These are phyloP conservation scores for Triops cancriformis DNA, from an alignment of 1,140 invertebrate genomes.

Conservation along the genomic window DNA sequence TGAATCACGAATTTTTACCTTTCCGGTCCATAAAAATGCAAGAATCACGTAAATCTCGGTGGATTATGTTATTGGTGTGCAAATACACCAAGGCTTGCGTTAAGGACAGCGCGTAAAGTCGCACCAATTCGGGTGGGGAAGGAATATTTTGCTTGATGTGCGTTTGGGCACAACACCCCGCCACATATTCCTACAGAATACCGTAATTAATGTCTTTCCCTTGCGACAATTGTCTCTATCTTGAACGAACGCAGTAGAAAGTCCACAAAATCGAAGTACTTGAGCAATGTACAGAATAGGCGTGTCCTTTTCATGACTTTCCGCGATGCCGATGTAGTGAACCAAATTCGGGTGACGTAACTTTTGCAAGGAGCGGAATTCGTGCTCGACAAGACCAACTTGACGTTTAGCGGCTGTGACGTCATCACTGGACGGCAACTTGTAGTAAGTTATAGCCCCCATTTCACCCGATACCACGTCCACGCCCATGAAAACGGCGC, in stretches of 20 bases:
- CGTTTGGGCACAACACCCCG: constrained; percentile 45
- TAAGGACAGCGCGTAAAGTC: constrained; percentile 53
- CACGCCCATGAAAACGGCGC: background rate
- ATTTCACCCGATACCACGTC: background rate
- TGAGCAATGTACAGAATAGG: background rate
- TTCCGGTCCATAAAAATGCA: constrained; percentile 45
- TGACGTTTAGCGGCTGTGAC: constrained; percentile 23
- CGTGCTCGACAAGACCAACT: constrained; percentile 52
- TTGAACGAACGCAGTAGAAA: no score
- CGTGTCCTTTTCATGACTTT: background rate
- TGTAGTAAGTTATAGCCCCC: constrained; percentile 20
- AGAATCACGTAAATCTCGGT: constrained; percentile 52
- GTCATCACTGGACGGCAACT: constrained; percentile 41
- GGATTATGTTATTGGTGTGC: constrained; percentile 66
- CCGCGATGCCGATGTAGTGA: constrained; percentile 55
- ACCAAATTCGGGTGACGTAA: constrained; percentile 61
- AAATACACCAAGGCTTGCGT: constrained; percentile 60
- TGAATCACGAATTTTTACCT: constrained; percentile 34
- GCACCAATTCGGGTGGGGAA: constrained; percentile 50
- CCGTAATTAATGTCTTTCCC: constrained; percentile 15
- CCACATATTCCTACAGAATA: constrained; percentile 53
- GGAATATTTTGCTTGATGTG: constrained; percentile 47
- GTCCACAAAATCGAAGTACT: background rate
- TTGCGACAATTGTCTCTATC: constrained; percentile 15
- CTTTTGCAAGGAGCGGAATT: constrained; percentile 55